Evolutionary conservation across 2,113 vertebrate genomes (phyloP).

Genomic region (Nycticorax nycticorax): DNA sequence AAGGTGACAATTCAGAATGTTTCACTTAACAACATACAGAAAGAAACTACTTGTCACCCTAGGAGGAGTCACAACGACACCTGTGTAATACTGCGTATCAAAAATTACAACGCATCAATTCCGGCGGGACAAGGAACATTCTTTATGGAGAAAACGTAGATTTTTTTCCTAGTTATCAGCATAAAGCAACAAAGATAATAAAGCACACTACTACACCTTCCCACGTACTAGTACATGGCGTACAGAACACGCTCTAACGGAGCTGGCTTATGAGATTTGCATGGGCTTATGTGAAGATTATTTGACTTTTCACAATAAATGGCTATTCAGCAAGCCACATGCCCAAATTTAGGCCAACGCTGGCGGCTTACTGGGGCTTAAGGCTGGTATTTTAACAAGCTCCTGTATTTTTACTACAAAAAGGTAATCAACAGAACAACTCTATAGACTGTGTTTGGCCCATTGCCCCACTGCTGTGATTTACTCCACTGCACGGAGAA

Average conservation of each 20-base stretch:
- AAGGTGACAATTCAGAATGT: not conserved
- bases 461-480: not conserved
- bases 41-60: not conserved
- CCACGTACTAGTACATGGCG: not conserved
- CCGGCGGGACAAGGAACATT: not conserved
- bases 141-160: not conserved
- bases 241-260: not conserved
- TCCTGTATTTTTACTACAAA: not conserved
- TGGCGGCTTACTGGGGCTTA: not conserved
- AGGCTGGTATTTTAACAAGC: not conserved
- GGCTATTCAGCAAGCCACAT: not conserved
- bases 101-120: not conserved
- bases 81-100: not conserved
- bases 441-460: not conserved
- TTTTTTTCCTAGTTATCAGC: not conserved
- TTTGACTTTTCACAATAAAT: not conserved
- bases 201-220: not conserved
- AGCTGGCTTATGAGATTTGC: constrained; percentile 6
- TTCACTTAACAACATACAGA: not conserved
- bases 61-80: not conserved
- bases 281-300: not conserved
- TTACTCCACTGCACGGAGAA: not conserved
- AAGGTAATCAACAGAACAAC: not conserved
- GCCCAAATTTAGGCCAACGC: not conserved
- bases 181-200: not conserved